Evolutionary conservation across 2,888 invertebrate genomes (phyloP), one percentile per base, ranked within the genome.

Genomic region (Microctonus hyperodae): DNA sequence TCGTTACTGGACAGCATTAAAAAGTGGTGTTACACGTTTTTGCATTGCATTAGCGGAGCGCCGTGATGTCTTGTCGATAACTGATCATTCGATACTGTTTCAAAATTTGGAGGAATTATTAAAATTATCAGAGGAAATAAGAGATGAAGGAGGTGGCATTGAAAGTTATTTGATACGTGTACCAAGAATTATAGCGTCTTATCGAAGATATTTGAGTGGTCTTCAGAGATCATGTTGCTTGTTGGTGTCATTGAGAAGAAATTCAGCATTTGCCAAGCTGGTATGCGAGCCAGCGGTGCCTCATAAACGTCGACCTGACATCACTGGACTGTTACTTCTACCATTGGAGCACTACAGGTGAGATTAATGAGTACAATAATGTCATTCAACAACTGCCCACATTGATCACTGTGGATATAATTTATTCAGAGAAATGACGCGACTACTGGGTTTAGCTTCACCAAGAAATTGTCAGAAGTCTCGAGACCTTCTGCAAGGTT

Each of bases 151-250:
- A 5, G 92, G 93, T 44, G 76, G 78, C 25, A 70, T 79, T 23
- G 81, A 83, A 13, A 78, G 79, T 66, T 95, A 94, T 80, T 86
- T 92, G 56, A 88, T 89, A 56, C 92, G 92, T 85, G 88, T 92
- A 69, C 88, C 90, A 73, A 89, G 90, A 76, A 90, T 94, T 76
- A 91, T 90, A 79, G 89, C 90, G 59, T 90, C 92, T 57, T 95
- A 94, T 84, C 90, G 92, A 82, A 90, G 91, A 78, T 95, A 95
- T 84, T 92, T 93, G 81, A 89, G 92, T 75, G 94, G 94, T 69
- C 88, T 95, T 70, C 94, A 94, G 81, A 88, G 92, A 79, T 94
- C 94, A 58, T 94, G 94, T 79, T 94, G 94, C 81, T 90, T 95
- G 59, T 86, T 95, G 84, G 94, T 92, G 73, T 84, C 85, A 16